Evolutionary conservation across 2,797 vertebrate species (phyloP).

Genomic region (Enteromius thamalakanensis): DNA sequence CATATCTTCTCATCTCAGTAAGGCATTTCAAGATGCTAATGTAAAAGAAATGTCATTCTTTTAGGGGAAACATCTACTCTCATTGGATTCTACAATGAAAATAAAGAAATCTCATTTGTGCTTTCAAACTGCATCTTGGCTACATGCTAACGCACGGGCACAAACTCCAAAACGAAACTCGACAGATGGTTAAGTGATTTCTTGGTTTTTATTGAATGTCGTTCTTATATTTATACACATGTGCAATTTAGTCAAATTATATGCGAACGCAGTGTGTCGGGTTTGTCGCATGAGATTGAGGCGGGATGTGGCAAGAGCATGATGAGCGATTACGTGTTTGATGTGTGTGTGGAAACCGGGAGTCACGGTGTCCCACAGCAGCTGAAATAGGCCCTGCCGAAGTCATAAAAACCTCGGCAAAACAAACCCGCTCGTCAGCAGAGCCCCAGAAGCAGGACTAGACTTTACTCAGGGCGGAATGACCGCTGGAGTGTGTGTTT

Average conservation of each 20-base stretch:
- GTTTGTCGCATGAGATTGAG: constrained; percentile 22
- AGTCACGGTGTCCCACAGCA: constrained; percentile 62
- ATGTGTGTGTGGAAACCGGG: constrained; percentile 34
- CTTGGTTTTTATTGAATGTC: constrained; percentile 70
- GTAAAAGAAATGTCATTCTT: too few relatives aligned
- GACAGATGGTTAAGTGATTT: constrained; percentile 26
- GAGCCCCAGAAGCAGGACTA: constrained; percentile 57
- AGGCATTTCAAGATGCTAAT: too few relatives aligned
- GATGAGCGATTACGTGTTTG: constrained; percentile 1
- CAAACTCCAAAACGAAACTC: neutral
- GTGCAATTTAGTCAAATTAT: constrained; percentile 66
- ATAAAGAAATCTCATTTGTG: neutral
- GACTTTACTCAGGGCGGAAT: constrained; percentile 69
- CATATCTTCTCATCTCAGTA: neutral
- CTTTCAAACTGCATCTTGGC: neutral
- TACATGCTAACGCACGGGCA: neutral
- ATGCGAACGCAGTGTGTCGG: constrained; percentile 38
- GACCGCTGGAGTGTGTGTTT: constrained; percentile 43
- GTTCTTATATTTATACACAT: constrained; percentile 67
- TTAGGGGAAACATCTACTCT: too few relatives aligned
- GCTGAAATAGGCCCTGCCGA: constrained; percentile 62
- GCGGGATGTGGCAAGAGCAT: constrained; percentile 17
- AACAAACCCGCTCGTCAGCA: constrained; percentile 69
- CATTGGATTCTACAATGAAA: neutral
- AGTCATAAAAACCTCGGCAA: constrained; percentile 67